These are phyloP conservation scores for Adineta ricciae DNA, from an alignment of 2,888 invertebrate species.

Conservation along the genomic window DNA sequence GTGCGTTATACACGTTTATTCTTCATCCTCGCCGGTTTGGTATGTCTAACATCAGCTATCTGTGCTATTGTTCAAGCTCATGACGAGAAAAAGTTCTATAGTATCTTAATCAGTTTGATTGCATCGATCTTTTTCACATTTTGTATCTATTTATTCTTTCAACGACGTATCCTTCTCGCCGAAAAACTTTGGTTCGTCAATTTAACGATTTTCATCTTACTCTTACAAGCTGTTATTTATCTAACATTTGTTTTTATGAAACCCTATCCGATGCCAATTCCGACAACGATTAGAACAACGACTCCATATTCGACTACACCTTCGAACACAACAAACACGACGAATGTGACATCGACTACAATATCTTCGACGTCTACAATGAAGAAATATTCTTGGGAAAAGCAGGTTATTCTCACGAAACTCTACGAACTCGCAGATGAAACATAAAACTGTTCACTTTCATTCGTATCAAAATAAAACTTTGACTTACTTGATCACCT, in stretches of 20 bases:
- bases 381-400: background rate
- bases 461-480: too few species aligned
- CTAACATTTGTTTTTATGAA: background rate
- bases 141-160: background rate
- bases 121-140: background rate
- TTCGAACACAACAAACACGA: background rate
- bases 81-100: background rate
- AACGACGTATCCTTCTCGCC: background rate
- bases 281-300: background rate
- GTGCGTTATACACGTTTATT: background rate
- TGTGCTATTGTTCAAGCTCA: background rate
- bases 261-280: background rate
- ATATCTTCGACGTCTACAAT: background rate
- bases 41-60: background rate
- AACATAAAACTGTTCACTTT: too few species aligned
- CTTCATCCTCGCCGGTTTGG: background rate
- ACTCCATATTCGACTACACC: background rate
- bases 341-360: background rate
- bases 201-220: background rate
- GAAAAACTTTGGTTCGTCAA: constrained; percentile 10
- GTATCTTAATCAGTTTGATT: background rate
- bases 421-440: background rate
- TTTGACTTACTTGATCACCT: background rate
- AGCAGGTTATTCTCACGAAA: background rate
- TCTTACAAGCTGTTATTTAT: background rate